Evolutionary conservation across 2,888 invertebrate genomes (phyloP), one percentile per base, ranked within the genome.

Genomic region (Zygogramma bicolorata): DNA sequence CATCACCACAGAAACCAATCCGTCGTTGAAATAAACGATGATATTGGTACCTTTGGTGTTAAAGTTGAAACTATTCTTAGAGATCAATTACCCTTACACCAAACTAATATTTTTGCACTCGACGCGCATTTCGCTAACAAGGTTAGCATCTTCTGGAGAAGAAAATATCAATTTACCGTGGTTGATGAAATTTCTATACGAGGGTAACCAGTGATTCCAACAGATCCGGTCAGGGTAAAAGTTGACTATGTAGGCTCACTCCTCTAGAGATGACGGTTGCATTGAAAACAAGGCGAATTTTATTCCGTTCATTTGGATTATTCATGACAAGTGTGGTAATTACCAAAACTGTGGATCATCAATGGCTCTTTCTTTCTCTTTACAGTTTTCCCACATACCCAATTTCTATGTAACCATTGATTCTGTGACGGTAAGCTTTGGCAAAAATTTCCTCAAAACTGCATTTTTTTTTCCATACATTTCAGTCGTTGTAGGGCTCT

Each of bases 391-490:
- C 46, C 5, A 63, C 3, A 25, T 63, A 46, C 4, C 15, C 42
- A 29, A 25, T 63, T 42, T 63, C 15, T 8, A 40, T 40, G 34
- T 62, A 62, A 22, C 42, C 25, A 2, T 15, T 22, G 6, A 62
- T 62, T 34, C 31, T 61, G 5, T 61, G 29, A 31, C 60, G 31
- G 60, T 61, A 62, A 2, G 40, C 62, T 62, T 40, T 40, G 18
- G 18, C 62, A 40, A 25, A 62, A 13, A 22, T 18, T 18, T n/a
- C 20, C 6, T 20, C 20, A 10, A 20, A 18, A n/a, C 20, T 20
- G 25, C 42, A 46, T 63, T 63, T 63, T 15, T n/a, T 15, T 42
- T 42, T 63, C 63, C 3, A 46, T 46, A 25, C 46, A 63, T 27
- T 25, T 42, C 29, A 63, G 25, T n/a, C 63, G 10, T 25, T 63